Evolutionary conservation across 2,113 vertebrate genomes (phyloP).

Genomic region (Puffinus mauretanicus): DNA sequence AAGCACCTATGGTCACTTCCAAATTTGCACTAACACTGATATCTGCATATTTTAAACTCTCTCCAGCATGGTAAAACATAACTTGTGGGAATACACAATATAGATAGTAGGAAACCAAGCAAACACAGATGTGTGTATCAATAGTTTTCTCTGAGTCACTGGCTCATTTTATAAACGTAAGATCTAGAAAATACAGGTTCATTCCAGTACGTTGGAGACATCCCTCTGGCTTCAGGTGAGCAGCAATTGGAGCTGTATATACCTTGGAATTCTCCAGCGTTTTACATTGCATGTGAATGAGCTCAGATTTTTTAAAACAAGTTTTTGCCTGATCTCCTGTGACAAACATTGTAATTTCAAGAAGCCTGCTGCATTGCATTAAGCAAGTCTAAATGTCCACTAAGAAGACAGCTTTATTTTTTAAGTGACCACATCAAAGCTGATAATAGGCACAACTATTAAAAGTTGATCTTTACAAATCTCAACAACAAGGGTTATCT

Average conservation of each 20-base stretch:
- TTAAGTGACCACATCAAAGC: not conserved
- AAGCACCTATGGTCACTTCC: not conserved
- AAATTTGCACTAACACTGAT: not conserved
- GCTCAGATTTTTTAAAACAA: not conserved
- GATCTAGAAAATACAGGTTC: not conserved
- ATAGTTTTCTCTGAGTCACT: not conserved
- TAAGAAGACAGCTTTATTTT: not conserved
- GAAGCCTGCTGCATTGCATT: not conserved
- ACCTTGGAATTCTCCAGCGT: not conserved
- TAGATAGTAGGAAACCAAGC: not conserved
- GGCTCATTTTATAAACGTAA: not conserved
- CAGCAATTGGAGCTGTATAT: not conserved
- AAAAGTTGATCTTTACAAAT: slow-evolving; percentile 36
- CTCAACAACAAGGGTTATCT: not conserved
- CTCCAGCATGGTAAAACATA: not conserved
- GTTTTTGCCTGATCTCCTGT: not conserved
- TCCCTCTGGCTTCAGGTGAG: not conserved
- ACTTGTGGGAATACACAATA: not conserved
- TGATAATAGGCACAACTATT: not conserved
- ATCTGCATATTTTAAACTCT: not conserved
- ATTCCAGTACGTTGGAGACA: not conserved
- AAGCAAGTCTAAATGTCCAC: not conserved
- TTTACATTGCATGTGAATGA: not conserved
- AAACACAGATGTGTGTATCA: not conserved
- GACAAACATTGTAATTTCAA: not conserved